Evolutionary conservation across 2,888 invertebrate species (phyloP).

Genomic region (Drosophila mimetica): DNA sequence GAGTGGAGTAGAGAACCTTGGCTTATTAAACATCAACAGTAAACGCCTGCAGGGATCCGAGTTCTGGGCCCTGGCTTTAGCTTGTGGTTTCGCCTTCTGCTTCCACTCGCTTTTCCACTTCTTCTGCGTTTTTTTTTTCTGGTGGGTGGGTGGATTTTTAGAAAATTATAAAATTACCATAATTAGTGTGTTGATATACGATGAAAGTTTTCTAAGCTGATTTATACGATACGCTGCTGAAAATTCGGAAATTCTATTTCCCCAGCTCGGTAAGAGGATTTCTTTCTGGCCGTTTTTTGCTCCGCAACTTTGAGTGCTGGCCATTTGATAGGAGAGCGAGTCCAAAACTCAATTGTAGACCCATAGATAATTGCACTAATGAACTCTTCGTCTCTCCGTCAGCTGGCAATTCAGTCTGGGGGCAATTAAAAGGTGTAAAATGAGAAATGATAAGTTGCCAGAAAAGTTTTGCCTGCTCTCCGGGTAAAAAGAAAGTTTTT

Average conservation of each 20-base stretch:
- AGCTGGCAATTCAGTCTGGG: constrained; percentile 15
- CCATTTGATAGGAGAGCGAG: constrained; percentile 36
- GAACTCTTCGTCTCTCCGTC: constrained; percentile 22
- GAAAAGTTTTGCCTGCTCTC: constrained; percentile 22
- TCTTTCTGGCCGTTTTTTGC: constrained; percentile 13
- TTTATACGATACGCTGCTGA: constrained; percentile 61
- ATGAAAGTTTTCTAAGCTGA: constrained; percentile 72
- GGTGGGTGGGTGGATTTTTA: constrained; percentile 46
- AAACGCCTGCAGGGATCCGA: constrained; percentile 58
- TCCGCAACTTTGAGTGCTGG: constrained; percentile 20
- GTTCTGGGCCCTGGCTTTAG: constrained; percentile 24
- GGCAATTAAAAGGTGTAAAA: constrained; percentile 48
- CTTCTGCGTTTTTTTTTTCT: constrained; percentile 12
- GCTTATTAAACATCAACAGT: constrained; percentile 72
- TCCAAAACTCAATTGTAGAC: constrained; percentile 1
- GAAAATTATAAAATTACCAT: constrained; percentile 75
- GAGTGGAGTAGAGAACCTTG: constrained; percentile 41
- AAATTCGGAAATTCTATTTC: constrained; percentile 20
- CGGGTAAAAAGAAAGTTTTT: constrained; percentile 16
- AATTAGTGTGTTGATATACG: constrained; percentile 74
- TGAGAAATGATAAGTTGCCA: constrained; percentile 38
- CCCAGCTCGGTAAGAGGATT: constrained; percentile 32
- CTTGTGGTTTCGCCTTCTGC: constrained; percentile 35
- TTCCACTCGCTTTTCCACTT: constrained; percentile 30
- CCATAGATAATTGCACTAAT: constrained; percentile 45